Evolutionary conservation across 2,888 invertebrate genomes (phyloP).

Genomic region (Cheilosia vulpina): DNA sequence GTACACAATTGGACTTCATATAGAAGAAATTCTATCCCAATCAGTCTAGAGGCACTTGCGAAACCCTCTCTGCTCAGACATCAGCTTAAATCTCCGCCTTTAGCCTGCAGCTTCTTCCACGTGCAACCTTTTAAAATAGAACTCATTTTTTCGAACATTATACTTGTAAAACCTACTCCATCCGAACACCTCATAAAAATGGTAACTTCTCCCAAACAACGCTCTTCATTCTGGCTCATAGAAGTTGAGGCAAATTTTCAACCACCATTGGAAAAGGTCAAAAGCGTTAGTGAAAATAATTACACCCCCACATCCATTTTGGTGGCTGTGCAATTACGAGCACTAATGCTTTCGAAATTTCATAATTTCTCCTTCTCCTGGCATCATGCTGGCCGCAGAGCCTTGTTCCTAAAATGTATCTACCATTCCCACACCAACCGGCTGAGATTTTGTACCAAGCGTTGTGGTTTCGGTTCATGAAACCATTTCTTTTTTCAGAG

Average conservation of each 20-base stretch:
- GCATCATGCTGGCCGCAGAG: conserved; percentile 5
- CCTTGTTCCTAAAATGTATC: not conserved
- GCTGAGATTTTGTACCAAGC: conserved; percentile 54
- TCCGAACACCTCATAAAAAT: too few relatives aligned
- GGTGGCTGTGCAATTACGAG: conserved; percentile 43
- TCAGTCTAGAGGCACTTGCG: too few relatives aligned
- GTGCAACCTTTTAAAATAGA: too few relatives aligned
- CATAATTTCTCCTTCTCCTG: conserved; percentile 43
- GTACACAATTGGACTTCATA: too few relatives aligned
- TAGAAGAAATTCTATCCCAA: too few relatives aligned
- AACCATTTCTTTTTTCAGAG: conserved; percentile 35
- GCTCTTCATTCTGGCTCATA: not conserved
- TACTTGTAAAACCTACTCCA: too few relatives aligned
- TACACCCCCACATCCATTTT: conserved; percentile 37
- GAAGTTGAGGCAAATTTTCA: not conserved
- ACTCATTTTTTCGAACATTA: too few relatives aligned
- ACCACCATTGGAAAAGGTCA: not conserved
- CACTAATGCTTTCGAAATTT: conserved; percentile 57
- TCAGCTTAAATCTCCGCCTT: too few relatives aligned
- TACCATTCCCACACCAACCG: conserved; percentile 16
- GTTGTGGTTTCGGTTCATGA: conserved; percentile 54
- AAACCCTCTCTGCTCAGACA: too few relatives aligned
- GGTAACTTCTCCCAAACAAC: not conserved
- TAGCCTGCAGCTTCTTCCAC: too few relatives aligned
- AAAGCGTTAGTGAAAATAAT: conserved; percentile 26